Evolutionary conservation across 2,797 vertebrate species (phyloP).

Genomic region (Myotis pilosus): DNA sequence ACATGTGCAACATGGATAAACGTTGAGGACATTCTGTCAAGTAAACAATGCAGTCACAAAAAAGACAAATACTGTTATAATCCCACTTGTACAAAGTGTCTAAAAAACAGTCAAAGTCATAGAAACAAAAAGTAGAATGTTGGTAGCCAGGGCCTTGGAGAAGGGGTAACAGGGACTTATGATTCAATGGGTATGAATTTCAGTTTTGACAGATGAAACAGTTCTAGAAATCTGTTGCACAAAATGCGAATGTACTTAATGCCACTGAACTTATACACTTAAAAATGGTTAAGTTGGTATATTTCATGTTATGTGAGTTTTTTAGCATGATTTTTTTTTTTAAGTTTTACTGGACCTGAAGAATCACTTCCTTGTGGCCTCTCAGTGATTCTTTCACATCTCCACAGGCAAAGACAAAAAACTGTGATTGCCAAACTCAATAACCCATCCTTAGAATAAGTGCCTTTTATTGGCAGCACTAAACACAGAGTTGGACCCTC

Average conservation of each 20-base stretch:
- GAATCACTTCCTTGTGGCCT: neutral
- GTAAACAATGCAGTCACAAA: neutral
- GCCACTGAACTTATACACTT: neutral
- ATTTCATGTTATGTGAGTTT: neutral
- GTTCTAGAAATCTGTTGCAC: neutral
- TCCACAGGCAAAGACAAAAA: neutral
- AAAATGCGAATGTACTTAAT: neutral
- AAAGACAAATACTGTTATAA: neutral
- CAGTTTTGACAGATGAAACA: neutral
- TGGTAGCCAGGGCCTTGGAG: neutral
- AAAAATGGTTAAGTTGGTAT: neutral
- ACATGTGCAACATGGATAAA: neutral
- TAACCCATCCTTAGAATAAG: neutral
- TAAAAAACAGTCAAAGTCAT: neutral
- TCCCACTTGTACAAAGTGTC: neutral
- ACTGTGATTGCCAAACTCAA: neutral
- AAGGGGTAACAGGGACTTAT: neutral
- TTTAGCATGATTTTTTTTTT: neutral
- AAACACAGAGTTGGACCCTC: neutral
- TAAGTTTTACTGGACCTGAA: neutral
- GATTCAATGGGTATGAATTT: neutral
- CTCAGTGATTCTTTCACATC: neutral
- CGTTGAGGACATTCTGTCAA: neutral
- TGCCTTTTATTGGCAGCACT: neutral
- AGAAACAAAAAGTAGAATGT: neutral